These are phyloP conservation scores for Theodoxus fluviatilis DNA, from an alignment of 2,888 invertebrate genomes.

Conservation along the genomic window DNA sequence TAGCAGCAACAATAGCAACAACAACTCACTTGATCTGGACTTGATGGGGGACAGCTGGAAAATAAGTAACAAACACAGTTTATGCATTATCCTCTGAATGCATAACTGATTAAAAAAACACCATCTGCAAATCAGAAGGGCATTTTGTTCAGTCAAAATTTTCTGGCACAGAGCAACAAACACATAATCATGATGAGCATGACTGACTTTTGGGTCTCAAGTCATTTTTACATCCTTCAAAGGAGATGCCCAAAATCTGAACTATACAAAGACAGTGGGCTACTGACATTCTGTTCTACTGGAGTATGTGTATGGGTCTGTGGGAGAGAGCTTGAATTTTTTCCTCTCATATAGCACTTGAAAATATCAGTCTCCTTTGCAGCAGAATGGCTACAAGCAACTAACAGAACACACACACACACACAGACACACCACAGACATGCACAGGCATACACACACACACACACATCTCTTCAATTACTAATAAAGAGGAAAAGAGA, in stretches of 20 bases:
- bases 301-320: background rate
- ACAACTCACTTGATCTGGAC: too few relatives aligned
- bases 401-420: background rate
- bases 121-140: too few relatives aligned
- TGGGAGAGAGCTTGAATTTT: background rate
- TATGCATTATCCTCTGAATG: too few relatives aligned
- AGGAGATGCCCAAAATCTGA: conserved; percentile 14
- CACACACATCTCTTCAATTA: conserved; percentile 13
- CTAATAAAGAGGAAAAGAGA: conserved; percentile 5
- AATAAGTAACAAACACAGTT: too few relatives aligned
- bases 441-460: background rate
- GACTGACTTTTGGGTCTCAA: too few relatives aligned
- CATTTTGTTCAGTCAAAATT: too few relatives aligned
- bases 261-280: conserved; percentile 3
- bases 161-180: too few relatives aligned
- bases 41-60: too few relatives aligned
- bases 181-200: too few relatives aligned
- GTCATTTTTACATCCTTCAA: conserved; percentile 21
- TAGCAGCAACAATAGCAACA: too few relatives aligned
- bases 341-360: background rate
- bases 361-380: background rate
- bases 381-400: background rate
- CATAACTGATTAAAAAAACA: too few relatives aligned
- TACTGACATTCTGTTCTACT: background rate
- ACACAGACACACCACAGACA: background rate